These are phyloP conservation scores for Platycheirus albimanus DNA, from an alignment of 2,888 invertebrate genomes.

Conservation along the genomic window DNA sequence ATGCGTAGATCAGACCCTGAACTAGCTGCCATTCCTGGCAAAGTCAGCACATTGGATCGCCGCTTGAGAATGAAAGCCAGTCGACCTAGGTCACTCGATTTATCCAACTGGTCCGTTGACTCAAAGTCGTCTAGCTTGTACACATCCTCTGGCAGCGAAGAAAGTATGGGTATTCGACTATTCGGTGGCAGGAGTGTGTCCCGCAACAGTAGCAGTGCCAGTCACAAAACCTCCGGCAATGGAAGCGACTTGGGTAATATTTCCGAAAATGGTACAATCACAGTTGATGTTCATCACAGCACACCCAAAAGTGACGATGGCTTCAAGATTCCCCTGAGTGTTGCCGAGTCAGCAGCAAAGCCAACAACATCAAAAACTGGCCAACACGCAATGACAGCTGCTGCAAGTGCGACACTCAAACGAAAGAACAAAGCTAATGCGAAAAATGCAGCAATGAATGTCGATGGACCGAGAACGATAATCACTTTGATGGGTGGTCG, in stretches of 20 bases:
- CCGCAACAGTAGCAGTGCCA: conserved; percentile 89
- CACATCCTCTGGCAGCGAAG: conserved; percentile 94
- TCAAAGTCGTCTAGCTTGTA: conserved; percentile 91
- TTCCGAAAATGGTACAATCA: conserved; percentile 83
- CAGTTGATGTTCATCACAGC: conserved; percentile 79
- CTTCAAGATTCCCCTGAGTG: conserved; percentile 75
- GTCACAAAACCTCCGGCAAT: conserved; percentile 85
- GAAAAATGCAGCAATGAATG: conserved; percentile 77
- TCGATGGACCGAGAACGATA: conserved; percentile 87
- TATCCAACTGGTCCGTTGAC: conserved; percentile 95
- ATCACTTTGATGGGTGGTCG: conserved; percentile 94
- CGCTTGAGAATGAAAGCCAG: conserved; percentile 92
- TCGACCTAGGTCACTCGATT: conserved; percentile 90
- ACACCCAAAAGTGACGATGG: conserved; percentile 79
- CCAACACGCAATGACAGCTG: conserved; percentile 74
- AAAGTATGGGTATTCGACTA: conserved; percentile 88
- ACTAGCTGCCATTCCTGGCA: conserved; percentile 91
- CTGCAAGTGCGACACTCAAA: conserved; percentile 80
- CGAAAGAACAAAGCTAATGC: conserved; percentile 80
- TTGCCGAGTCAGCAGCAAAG: conserved; percentile 55
- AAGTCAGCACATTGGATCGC: conserved; percentile 91
- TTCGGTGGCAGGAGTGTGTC: conserved; percentile 87
- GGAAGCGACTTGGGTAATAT: conserved; percentile 83
- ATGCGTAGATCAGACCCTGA: conserved; percentile 92
- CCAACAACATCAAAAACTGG: conserved; percentile 62